Evolutionary conservation across 1,140 invertebrate species (phyloP), one percentile per base, ranked within the genome.

Genomic region (Mactra quadrangularis): DNA sequence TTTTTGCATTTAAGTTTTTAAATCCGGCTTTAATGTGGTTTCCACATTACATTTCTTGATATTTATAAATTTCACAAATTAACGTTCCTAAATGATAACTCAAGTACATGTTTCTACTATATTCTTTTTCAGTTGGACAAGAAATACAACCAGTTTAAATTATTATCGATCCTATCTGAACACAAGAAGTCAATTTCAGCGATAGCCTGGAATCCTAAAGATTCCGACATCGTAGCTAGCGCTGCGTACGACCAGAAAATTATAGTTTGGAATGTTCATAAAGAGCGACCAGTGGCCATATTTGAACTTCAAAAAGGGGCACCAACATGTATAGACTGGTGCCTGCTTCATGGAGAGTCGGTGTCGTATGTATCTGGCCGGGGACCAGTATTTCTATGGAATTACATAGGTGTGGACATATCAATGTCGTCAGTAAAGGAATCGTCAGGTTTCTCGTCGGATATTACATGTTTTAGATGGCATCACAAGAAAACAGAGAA

Each of bases 131-230:
- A 92, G 91, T 52, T 90, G 55, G 91, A 92, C 76, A 83, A 74
- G 29, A 86, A 75, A 29, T 89, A 87, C 74, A 91, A 91, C 83
- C 91, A 93, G 70, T 94, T 93, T 85, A 86, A 90, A 31, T 81
- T 94, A 53, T 86, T 92, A 31, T 93, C 93, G 55, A 94, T 94
- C 75, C 90, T 94, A 87, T 93, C 94, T 11, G 93, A 94, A 70
- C 93, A 94, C 87, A 94, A 92, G 62, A 94, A 94, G 79, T 93
- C 93, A 19, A 93, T 94, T 33, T 93, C 92, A 22, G 90, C 91
- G 3, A 89, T 94, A 52, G 87, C 90, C 25, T 94, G 92, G 91
- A 90, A 92, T 72, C 90, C 91, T 0, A 62, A 77, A 11, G 87
- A 93, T 66, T 82, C 85, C 53, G 92, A 94, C 76, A 62, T 93